These are phyloP conservation scores for Calypte anna DNA, from an alignment of 2,113 vertebrate genomes.

Conservation along the genomic window DNA sequence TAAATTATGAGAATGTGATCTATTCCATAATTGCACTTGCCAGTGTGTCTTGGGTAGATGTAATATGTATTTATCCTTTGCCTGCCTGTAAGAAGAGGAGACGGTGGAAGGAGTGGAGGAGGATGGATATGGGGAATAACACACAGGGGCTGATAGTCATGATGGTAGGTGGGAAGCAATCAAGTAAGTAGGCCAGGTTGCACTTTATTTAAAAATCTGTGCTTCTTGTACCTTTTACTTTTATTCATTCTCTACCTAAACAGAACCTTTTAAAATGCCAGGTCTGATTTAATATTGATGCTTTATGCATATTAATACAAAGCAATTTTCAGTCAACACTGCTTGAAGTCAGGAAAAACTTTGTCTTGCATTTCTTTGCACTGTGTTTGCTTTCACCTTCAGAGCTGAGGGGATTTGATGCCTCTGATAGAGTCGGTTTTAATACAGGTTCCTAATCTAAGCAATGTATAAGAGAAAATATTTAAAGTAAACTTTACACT, in stretches of 20 bases:
- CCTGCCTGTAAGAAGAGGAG: background rate
- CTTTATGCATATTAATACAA: background rate
- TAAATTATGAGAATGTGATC: background rate
- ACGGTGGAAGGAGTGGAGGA: background rate
- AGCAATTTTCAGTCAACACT: background rate
- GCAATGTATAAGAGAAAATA: background rate
- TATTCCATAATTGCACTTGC: background rate
- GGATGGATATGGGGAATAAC: background rate
- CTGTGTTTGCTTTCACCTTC: background rate
- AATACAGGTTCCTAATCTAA: background rate
- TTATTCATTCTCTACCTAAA: background rate
- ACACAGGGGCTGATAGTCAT: background rate
- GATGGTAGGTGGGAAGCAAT: background rate
- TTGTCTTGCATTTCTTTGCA: background rate
- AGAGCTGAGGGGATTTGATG: background rate
- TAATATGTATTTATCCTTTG: background rate
- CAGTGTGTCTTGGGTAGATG: background rate
- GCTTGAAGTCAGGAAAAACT: background rate
- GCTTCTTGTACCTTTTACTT: background rate
- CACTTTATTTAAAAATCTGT: background rate
- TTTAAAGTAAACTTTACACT: background rate
- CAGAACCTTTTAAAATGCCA: background rate
- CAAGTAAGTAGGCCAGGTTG: conserved; percentile 3
- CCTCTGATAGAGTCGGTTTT: background rate
- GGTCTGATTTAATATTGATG: background rate